Percentiles rank a stretch among this genome's conserved stretches.
Conservation (phyloP, 2,888 invertebrate species). For the Cantharis rufa region DNA sequence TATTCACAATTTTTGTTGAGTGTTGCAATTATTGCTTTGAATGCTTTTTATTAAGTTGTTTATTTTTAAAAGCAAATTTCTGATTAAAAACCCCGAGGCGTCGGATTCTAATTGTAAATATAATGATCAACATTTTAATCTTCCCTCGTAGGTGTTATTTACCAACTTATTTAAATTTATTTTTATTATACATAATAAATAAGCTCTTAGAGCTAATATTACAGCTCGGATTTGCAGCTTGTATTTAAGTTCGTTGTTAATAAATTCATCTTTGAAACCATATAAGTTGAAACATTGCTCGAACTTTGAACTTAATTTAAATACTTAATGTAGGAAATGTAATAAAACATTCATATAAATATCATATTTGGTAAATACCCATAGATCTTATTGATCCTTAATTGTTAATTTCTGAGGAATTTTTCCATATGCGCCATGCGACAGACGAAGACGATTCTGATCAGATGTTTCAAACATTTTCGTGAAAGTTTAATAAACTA, state of each 20-base stretch:
- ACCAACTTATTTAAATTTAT: not conserved
- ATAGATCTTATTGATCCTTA: not conserved
- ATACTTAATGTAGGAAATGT: not conserved
- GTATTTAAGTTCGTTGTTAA: not conserved
- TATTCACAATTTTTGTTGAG: too few relatives aligned
- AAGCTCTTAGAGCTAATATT: not conserved
- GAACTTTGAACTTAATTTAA: not conserved
- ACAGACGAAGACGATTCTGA: too few relatives aligned
- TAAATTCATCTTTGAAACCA: not conserved
- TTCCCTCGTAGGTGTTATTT: not conserved
- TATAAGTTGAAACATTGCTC: not conserved
- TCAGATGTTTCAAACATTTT: not conserved
- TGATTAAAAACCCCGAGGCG: not conserved
- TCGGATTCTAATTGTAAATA: not conserved
- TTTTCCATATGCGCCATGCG: too few relatives aligned
- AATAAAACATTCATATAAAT: not conserved
- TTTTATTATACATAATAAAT: not conserved
- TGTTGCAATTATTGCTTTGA: too few relatives aligned
- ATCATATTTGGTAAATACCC: not conserved
- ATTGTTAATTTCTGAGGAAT: too few relatives aligned
- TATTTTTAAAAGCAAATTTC: not conserved
- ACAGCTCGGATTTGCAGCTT: not conserved
- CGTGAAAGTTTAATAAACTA: not conserved
- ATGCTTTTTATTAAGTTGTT: too few relatives aligned
- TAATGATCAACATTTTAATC: not conserved